phyloP scores from a whole-genome alignment of 2,113 vertebrate species.

The Cyanoramphus novaezelandiae region DNA sequence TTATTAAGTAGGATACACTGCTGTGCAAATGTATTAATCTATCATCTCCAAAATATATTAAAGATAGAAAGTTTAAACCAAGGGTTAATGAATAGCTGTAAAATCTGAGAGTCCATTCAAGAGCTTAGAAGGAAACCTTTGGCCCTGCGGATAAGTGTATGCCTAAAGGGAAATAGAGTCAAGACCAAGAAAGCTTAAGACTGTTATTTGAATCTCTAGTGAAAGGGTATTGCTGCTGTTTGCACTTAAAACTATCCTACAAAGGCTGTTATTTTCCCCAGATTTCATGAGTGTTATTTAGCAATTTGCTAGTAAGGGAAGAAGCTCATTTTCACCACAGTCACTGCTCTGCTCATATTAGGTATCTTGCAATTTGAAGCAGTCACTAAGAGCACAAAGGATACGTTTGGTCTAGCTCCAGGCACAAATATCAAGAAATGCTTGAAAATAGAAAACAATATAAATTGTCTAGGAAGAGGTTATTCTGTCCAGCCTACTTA shows the following conservation, averaged over 20 bases:
- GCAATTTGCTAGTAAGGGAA: background rate
- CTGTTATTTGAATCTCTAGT: background rate
- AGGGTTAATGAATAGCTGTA: conserved; percentile 42
- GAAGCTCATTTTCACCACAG: background rate
- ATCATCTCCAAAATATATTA: conserved; percentile 3
- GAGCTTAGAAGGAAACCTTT: conserved; percentile 13
- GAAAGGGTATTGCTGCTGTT: background rate
- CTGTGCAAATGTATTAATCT: background rate
- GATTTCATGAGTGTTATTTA: background rate
- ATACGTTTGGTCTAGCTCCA: background rate
- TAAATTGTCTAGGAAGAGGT: background rate
- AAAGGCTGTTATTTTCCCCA: background rate
- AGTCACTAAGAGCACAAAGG: background rate
- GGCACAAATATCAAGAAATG: background rate
- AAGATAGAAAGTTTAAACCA: background rate
- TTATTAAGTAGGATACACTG: background rate
- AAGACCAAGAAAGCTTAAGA: background rate
- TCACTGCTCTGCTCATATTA: background rate
- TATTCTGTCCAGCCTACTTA: background rate
- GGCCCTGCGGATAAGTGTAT: background rate
- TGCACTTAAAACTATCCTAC: background rate
- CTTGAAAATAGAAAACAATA: background rate
- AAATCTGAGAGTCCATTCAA: background rate
- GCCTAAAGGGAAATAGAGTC: background rate
- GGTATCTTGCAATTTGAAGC: background rate